Base-by-base conservation (phyloP, 2,797 vertebrate species). In the Triplophysa bombifrons region DNA sequence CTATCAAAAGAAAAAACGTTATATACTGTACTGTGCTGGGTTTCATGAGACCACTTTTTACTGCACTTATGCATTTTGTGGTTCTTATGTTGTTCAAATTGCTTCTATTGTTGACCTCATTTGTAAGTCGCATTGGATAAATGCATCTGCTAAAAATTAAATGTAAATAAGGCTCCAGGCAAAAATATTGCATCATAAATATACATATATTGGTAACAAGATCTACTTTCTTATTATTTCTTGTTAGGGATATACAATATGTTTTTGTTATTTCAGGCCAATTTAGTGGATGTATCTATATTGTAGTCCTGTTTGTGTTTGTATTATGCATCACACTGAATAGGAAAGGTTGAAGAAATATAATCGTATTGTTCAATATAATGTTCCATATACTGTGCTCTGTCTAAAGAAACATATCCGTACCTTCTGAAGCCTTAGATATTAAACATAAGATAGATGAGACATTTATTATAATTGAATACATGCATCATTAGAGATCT, bases 401-500 rank as follows among this genome's bases (percentile, higher is more conserved):
- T 51, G 50, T 3, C 5, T 55, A 0, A n/a, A 53, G 51, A 53
- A 55, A 55, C 53, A 55, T 55, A 2, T 20, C 8, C 1, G 51
- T n/a, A 4, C 48, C 55, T 12, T 61, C 25, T 61, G 6, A 61
- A 61, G 13, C 25, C 25, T 30, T 61, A 61, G 14, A 61, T 61
- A 30, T 30, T 61, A 30, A 61, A 61, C 22, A 22, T 13, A 30
- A 30, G 58, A 61, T 30, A 61, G 30, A 17, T 30, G 58, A 16
- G 5, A n/a, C 20, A 2, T 70, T 61, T 56, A 51, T 70, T 71
- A 71, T 51, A 22, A 68, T 60, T 48, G 30, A 76, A 71, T 63
- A 11, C 56, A 71, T 70, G 46, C 56, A 41, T 71, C 56, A 71
- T 71, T 63, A 71, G 14, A 64, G 44, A 53, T 16, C 44, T 70